Evolutionary conservation across 2,888 invertebrate genomes (phyloP), one percentile per base, ranked within the genome.

Genomic region (Pyrocoelia pectoralis): DNA sequence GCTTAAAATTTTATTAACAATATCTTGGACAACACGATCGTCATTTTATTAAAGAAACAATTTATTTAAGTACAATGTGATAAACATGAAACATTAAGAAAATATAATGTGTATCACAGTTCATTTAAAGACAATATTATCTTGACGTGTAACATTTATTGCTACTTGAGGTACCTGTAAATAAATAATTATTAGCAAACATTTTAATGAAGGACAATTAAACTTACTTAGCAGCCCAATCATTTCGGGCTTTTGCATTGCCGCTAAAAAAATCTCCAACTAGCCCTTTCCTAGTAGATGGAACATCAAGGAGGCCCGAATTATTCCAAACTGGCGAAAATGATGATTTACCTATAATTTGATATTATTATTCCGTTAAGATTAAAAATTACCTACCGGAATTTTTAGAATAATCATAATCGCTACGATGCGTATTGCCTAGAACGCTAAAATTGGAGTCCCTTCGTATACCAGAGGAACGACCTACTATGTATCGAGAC

Each of bases 401-500:
- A 56, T 68, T 66, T 51, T 72, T 72, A 14, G 43, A 18, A 57
- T 60, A 68, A 13, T 72, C 76, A 61, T 74, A 77, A 41, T 73
- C 59, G 69, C 63, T 76, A 18, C 67, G 69, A 63, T 55, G 68
- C 40, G 57, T 70, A 46, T 70, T 69, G 12, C 72, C 73, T 38
- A 76, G 61, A 18, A 74, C 64, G 66, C 71, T 77, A 49, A 76
- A 65, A 54, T 73, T 74, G 0, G 76, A 73, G 56, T 78, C 77
- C 56, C 76, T 72, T 57, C 77, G 72, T 5, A 73, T 67, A 18
- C 73, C 76, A 3, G 78, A 73, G 12, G 79, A 76, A 69, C 80
- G 79, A 64, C 93, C 93, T 62, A 92, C 89, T 71, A 92, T 87
- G 80, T 93, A 93, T 75, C 93, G 86, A 69, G 92, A 87, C 68